Evolutionary conservation across 2,888 invertebrate species (phyloP), one percentile per base, ranked within the genome.

Genomic region (Stenchaetothrips biformis): DNA sequence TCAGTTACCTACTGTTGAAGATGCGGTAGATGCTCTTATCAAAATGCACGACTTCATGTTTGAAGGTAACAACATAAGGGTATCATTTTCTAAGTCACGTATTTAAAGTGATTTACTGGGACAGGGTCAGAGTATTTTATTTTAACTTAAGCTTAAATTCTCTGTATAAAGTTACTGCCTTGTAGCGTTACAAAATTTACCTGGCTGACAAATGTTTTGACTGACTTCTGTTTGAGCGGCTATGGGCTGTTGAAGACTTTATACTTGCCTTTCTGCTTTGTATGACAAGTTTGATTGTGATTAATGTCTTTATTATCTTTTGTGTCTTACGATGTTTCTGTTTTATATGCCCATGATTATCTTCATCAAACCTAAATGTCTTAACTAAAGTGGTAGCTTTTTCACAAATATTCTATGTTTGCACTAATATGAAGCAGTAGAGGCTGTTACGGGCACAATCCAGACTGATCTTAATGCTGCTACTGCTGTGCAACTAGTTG

Each of bases 401-500:
- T 37, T 37, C 37, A 37, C 37, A 37, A 37, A 37, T 37, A 37
- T 37, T 37, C 37, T 37, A 37, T 37, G 37, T 37, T 37, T 37
- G 37, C 37, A 37, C 37, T 37, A 4, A 37, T 37, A 37, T 37
- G 59, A 59, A 59, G 59, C 59, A 59, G 59, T 59, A 59, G 59
- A 59, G 59, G 59, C 37, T 59, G 7, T 74, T 74, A 74, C 25
- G 67, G 67, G 67, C 67, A 74, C 67, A 74, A 74, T 25, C 25
- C 25, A 9, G 67, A 74, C 67, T 74, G 67, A 74, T 74, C 67
- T 74, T 74, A 7, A 74, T 74, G 67, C 67, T 74, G 67, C 67
- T 21, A 25, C 67, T 74, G 67, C 67, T 25, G 67, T 74, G 67
- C 67, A 74, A 74, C 25, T 8, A 2, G 37, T 37, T 37, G 37